Evolutionary conservation across 2,888 invertebrate genomes (phyloP).

Genomic region (Cinara cedri): DNA sequence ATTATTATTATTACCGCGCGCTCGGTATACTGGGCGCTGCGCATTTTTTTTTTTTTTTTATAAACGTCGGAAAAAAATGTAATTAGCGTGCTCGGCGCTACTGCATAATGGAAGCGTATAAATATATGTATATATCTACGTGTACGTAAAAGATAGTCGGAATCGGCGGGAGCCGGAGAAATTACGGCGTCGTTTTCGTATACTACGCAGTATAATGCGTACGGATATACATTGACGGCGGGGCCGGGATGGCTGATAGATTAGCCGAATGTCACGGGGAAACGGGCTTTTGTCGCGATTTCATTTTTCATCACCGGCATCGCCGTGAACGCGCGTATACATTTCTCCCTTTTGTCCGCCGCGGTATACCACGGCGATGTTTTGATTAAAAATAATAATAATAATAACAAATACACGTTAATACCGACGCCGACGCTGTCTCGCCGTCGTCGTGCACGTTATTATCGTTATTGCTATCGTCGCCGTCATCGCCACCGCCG

Average conservation of each 20-base stretch:
- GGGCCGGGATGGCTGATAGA: slow-evolving; percentile 19
- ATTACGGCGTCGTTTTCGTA: not conserved
- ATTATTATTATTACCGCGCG: not conserved
- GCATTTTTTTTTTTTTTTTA: slow-evolving; percentile 25
- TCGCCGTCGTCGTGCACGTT: not conserved
- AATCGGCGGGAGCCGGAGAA: not conserved
- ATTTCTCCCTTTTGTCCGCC: slow-evolving; percentile 32
- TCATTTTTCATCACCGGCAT: slow-evolving; percentile 40
- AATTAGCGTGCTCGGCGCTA: slow-evolving; percentile 36
- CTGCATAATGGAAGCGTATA: not conserved
- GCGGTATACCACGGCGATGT: not conserved
- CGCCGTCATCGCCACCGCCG: not conserved
- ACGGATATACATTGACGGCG: not conserved
- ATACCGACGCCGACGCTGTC: not conserved
- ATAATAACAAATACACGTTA: not conserved
- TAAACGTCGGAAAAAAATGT: slow-evolving; percentile 55
- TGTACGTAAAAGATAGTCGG: not conserved
- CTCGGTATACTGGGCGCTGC: not conserved
- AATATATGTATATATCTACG: not conserved
- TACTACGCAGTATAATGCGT: not conserved
- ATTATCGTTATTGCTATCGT: not conserved
- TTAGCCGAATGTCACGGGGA: slow-evolving; percentile 45
- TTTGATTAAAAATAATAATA: slow-evolving; percentile 47
- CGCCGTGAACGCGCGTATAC: not conserved
- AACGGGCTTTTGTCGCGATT: slow-evolving; percentile 44